These are phyloP conservation scores for Meliscaeva auricollis DNA, from an alignment of 2,888 invertebrate species.

Conservation along the genomic window DNA sequence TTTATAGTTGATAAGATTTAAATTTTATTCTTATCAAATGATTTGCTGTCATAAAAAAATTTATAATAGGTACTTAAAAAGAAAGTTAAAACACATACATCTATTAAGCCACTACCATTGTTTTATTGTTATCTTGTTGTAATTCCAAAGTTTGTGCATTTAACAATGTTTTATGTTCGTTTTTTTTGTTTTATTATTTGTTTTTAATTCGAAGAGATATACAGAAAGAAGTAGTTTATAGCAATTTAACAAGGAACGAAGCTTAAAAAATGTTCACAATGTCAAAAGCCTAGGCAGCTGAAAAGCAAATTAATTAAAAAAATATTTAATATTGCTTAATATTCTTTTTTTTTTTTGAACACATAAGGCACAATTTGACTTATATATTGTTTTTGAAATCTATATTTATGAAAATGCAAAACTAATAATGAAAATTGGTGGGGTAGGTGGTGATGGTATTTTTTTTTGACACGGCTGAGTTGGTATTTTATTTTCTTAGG, in stretches of 20 bases:
- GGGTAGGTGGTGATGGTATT: constrained; percentile 11
- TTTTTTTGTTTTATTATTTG: constrained; percentile 12
- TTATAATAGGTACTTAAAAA: not conserved
- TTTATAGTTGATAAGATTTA: too few relatives aligned
- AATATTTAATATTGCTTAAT: constrained; percentile 31
- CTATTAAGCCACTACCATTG: constrained; percentile 8
- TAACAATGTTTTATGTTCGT: constrained; percentile 41
- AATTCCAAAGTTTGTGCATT: constrained; percentile 53
- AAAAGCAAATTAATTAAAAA: constrained; percentile 64
- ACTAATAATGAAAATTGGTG: constrained; percentile 46
- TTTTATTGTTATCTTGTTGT: constrained; percentile 36
- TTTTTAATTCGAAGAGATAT: constrained; percentile 31
- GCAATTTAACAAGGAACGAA: constrained; percentile 39
- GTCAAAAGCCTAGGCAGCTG: constrained; percentile 67
- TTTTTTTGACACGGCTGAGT: constrained; percentile 19
- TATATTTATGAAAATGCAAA: constrained; percentile 48
- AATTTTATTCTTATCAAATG: too few relatives aligned
- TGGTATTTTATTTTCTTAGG: constrained; percentile 1
- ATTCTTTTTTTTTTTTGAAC: constrained; percentile 25
- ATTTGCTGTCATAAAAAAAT: not conserved
- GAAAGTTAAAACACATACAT: constrained; percentile 24
- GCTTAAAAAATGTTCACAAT: constrained; percentile 41
- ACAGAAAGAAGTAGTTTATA: constrained; percentile 28
- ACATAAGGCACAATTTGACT: constrained; percentile 57
- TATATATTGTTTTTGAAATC: constrained; percentile 30